Conservation (phyloP, 53 echinoderm and acorn worm species). For the Temnopleurus reevesii region DNA sequence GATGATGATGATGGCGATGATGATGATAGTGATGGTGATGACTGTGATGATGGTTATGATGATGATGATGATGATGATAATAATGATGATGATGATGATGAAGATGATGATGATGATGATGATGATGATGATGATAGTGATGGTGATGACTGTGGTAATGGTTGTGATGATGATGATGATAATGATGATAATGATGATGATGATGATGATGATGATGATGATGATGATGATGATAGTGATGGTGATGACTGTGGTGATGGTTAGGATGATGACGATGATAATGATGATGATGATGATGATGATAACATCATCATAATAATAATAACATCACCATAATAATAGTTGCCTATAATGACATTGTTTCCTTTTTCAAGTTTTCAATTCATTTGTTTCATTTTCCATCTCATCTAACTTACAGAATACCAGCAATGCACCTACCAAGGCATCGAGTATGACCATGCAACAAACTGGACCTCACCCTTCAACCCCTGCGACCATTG, state of each 20-base stretch:
- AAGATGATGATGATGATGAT: neutral
- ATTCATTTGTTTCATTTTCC: neutral
- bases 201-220: neutral
- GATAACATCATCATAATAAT: no score
- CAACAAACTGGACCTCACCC: conserved; percentile 82
- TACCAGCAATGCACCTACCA: conserved; percentile 69
- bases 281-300: neutral
- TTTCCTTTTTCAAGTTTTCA: neutral
- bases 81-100: neutral
- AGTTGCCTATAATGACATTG: neutral
- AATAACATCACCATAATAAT: neutral
- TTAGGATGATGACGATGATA: neutral
- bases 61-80: neutral
- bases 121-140: neutral
- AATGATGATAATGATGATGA: neutral
- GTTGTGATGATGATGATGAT: neutral
- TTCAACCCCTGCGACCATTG: conserved; percentile 81
- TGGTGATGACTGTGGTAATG: neutral
- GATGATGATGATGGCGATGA: neutral
- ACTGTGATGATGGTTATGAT: neutral
- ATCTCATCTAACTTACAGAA: neutral
- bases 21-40: neutral
- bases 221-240: neutral
- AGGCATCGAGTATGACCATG: conserved; percentile 73
- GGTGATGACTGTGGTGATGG: neutral